Evolutionary conservation across 1,140 invertebrate species (phyloP), one percentile per base, ranked within the genome.

Genomic region (Calephelis virginiensis): DNA sequence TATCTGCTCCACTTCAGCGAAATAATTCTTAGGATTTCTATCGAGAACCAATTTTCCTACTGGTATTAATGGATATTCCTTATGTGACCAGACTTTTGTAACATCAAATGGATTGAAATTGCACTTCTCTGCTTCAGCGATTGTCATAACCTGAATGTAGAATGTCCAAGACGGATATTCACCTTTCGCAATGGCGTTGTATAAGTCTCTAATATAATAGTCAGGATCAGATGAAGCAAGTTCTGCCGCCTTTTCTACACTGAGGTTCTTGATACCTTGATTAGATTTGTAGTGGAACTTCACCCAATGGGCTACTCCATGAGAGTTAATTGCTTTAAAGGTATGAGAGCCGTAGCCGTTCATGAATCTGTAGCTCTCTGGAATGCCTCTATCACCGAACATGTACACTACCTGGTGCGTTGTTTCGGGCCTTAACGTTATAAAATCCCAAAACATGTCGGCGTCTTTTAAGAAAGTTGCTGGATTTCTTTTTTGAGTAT

Each of bases 401-500:
- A 98, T 84, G 83, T 98, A 95, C 82, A 96, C 93, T 0, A 97
- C 93, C 86, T 98, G 97, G 82, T 99, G 98, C 38, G 95, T 95
- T 5, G 95, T 93, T 87, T 99, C 98, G 0, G 97, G 97, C 46
- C 97, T 93, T 40, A 99, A 90, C 5, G 96, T 95, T 46, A 98
- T 92, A 83, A 99, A 99, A 83, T 99, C 98, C 97, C 98, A 99
- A 79, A 98, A 97, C 96, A 97, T 97, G 77, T 98, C 97, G 3
- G 96, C 89, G 91, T 98, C 97, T 92, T 97, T 98, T 38, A 98
- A 89, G 89, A 99, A 96, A 13, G 98, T 99, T 9, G 93, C 94
- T 13, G 98, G 98, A 90, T 99, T 99, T 74, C 98, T 93, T 86
- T 99, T 99, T 88, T 99, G 98, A 0, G 97, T 97, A 78, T 98